A percentile compares a stretch with the other conserved stretches of the same genome.
phyloP scores from a whole-genome alignment of 2,888 invertebrate species.

The Nebria brevicollis region DNA sequence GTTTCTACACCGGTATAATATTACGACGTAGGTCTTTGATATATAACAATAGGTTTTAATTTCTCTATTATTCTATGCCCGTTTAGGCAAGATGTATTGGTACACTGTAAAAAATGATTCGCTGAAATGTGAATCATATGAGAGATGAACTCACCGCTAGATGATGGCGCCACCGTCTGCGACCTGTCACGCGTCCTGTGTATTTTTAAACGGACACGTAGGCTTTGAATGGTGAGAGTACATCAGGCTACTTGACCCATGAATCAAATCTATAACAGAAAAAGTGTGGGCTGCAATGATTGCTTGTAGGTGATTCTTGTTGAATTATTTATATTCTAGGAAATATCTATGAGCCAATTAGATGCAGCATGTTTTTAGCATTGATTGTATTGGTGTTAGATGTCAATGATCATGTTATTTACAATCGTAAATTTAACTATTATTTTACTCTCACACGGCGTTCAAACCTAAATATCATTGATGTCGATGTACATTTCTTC shows the following conservation, averaged over 20 bases:
- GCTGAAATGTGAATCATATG: constrained; percentile 21
- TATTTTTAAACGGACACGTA: constrained; percentile 20
- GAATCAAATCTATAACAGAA: constrained; percentile 23
- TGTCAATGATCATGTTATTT: background rate
- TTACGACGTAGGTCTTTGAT: constrained; percentile 16
- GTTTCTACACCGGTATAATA: constrained; percentile 8
- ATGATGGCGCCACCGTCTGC: constrained; percentile 15
- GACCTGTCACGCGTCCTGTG: constrained; percentile 3
- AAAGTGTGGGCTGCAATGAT: constrained; percentile 11
- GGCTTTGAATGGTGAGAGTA: constrained; percentile 3
- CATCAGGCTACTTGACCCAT: constrained; percentile 7
- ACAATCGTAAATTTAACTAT: background rate
- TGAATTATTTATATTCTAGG: constrained; percentile 26
- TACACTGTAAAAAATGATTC: constrained; percentile 11
- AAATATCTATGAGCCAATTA: constrained; percentile 20
- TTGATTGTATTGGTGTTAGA: constrained; percentile 5
- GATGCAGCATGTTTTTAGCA: constrained; percentile 9
- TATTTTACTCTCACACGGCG: background rate
- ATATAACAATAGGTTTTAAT: background rate
- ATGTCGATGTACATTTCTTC: background rate
- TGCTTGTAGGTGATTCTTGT: constrained; percentile 23
- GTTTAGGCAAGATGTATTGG: background rate
- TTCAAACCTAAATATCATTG: background rate
- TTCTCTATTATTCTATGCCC: background rate
- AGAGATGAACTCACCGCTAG: constrained; percentile 15